phyloP scores from a whole-genome alignment of 2,113 vertebrate species.

The Coptodon rendalli region DNA sequence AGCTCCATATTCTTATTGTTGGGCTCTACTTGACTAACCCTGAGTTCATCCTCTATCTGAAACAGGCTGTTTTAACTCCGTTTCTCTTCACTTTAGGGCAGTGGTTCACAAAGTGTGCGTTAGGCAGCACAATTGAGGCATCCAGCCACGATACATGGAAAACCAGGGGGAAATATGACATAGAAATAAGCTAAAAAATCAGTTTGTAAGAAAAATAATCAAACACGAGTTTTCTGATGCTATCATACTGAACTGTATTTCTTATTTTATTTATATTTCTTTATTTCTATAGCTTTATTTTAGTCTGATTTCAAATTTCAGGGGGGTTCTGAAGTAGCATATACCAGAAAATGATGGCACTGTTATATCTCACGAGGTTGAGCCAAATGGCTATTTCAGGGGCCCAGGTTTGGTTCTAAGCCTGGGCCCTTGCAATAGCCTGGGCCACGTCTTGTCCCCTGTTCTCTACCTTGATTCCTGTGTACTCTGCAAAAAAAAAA shows the following conservation, averaged over 20 bases:
- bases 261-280: background rate
- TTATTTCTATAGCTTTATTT: background rate
- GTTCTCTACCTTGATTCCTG: no score
- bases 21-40: background rate
- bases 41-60: background rate
- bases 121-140: background rate
- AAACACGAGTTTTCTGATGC: background rate
- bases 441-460: background rate
- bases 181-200: background rate
- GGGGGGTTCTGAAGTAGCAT: background rate
- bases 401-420: background rate
- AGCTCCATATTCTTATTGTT: background rate
- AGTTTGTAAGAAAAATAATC: background rate
- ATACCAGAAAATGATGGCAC: background rate
- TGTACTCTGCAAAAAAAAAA: no score
- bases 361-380: background rate
- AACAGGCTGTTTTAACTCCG: background rate
- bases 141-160: background rate
- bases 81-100: background rate
- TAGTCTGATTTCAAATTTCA: background rate
- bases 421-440: background rate
- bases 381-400: background rate
- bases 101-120: background rate
- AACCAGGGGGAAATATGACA: background rate
- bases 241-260: background rate